These are phyloP conservation scores for Coptodon rendalli DNA, from an alignment of 2,113 vertebrate species.

Conservation along the genomic window DNA sequence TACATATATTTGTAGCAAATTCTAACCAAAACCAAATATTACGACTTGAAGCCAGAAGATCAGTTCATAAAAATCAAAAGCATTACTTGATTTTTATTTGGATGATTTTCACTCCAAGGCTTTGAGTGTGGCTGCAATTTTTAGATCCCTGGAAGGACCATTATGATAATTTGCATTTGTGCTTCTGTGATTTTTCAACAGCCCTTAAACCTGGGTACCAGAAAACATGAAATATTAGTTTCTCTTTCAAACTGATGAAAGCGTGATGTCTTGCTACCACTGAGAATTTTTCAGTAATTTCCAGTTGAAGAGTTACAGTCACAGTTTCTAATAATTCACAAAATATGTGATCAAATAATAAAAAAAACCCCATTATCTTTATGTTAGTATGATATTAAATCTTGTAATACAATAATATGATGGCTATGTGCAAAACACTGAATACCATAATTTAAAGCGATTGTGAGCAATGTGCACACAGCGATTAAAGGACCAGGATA, in stretches of 20 bases:
- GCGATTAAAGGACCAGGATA: background rate
- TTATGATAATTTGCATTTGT: background rate
- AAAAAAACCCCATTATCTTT: background rate
- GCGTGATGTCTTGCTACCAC: background rate
- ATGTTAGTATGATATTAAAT: background rate
- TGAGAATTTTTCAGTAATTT: background rate
- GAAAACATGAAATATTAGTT: background rate
- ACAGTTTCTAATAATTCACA: background rate
- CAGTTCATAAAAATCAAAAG: background rate
- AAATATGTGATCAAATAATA: background rate
- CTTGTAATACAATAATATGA: background rate
- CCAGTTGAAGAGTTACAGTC: background rate
- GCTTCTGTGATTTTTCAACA: background rate
- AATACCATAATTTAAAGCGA: background rate
- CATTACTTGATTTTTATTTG: background rate
- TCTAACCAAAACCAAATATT: background rate
- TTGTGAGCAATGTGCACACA: background rate
- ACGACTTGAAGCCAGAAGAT: background rate
- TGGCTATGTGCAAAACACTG: background rate
- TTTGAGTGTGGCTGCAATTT: background rate
- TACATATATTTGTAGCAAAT: background rate
- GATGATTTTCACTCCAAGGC: background rate
- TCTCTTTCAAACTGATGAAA: background rate
- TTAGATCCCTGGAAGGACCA: background rate
- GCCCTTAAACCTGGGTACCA: background rate